Evolutionary conservation across 1,140 invertebrate genomes (phyloP), one percentile per base, ranked within the genome.

Genomic region (Nasonia longicornis): DNA sequence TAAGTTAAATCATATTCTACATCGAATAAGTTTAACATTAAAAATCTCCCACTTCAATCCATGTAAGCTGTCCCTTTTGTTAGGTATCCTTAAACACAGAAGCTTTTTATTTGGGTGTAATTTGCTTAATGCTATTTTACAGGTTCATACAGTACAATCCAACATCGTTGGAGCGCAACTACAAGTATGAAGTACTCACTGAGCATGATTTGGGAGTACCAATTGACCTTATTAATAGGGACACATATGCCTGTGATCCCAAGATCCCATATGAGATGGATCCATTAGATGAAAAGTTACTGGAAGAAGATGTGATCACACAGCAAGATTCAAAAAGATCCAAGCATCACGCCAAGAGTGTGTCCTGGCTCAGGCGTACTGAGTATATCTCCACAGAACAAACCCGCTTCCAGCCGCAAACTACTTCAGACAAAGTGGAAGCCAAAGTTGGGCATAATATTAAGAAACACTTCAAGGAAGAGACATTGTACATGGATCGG

Each of bases 361-460:
- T 99, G 2, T 98, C 98, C 2, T 99, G 98, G 98, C 92, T 99
- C 85, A 94, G 98, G 74, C 95, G 98, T 87, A 99, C 98, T 0
- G 98, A 99, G 90, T 99, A 99, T 89, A 99, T 99, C 88, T 99
- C 98, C 6, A 98, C 98, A 38, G 98, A 99, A 92, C 98, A 98
- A 87, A 99, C 98, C 38, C 93, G 98, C 85, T 99, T 98, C 89
- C 97, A 98, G 87, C 96, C 97, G 48, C 97, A 97, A 89, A 97
- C 95, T 85, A 96, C 97, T 92, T 82, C 81, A 14, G 97, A 99
- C 85, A 98, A 98, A 92, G 97, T 98, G 87, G 98, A 99, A 92
- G 97, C 97, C 35, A 98, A 98, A 93, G 98, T 99, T 86, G 98
- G 98, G 86, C 99, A 97, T 89, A 98, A 96, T 91, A 97, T 99